Evolutionary conservation across 2,888 invertebrate genomes (phyloP), one percentile per base, ranked within the genome.

Genomic region (Tetropium fuscum): DNA sequence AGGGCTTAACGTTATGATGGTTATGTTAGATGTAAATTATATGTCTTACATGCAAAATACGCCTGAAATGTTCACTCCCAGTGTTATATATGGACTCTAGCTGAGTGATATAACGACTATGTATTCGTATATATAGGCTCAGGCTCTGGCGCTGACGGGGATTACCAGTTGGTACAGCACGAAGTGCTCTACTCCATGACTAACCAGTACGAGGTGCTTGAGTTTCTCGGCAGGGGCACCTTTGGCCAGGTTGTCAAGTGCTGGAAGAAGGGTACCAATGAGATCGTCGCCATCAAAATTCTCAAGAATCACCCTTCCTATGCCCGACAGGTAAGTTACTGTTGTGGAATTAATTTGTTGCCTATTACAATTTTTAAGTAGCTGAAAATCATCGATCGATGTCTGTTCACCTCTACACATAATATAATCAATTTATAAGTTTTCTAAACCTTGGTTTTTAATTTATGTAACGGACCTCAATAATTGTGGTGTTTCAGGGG

Each of bases 191-290:
- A 95, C 85, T 98, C 98, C 74, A 92, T 95, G 88, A 95, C 95
- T 78, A 95, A 95, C 77, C 93, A 97, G 86, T 98, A 91, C 83
- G 87, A 97, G 88, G 98, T 98, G 79, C 87, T 98, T 83, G 98
- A 99, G 86, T 99, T 99, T 85, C 89, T 99, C 79, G 99, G 99
- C 73, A 92, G 99, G 74, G 99, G 99, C 77, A 99, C 98, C 72
- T 99, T 99, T 85, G 98, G 98, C 69, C 89, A 95, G 88, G 99
- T 99, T 80, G 99, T 99, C 80, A 99, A 99, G 86, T 99, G 99
- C 84, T 99, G 99, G 98, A 99, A 99, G 85, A 98, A 98, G 82
- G 98, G 98, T 82, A 99, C 99, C 76, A 99, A 97, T 82, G 98
- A 99, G 84, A 98, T 99, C 80, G 98, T 99, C 78, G 99, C 99